Base-by-base conservation (phyloP, 2,113 vertebrate species). In the Phoxinus phoxinus region DNA sequence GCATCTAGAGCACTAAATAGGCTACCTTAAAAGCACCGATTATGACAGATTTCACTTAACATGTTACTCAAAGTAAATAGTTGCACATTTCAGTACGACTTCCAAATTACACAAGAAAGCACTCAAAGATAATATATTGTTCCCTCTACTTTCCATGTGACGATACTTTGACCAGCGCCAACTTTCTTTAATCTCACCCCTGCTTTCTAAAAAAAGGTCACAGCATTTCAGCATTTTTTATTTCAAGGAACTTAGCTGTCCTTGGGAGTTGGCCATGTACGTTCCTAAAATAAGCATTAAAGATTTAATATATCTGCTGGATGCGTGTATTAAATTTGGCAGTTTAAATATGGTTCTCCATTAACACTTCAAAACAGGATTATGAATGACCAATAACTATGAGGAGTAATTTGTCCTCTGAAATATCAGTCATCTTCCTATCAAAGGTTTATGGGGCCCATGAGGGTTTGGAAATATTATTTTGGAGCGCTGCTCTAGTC, bases 291-390 rank as follows among this genome's bases (percentile, higher is more conserved):
- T 56, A 78, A 86, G 46, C 56, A 63, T 23, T 46, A 72, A 63
- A 92, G 90, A 93, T 91, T 91, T 90, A 92, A 86, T 89, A 89
- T 86, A 82, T 79, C 88, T 87, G 86, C 83, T 90, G 86, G 73
- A 88, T 90, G 79, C 86, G 71, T 90, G 88, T 90, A 87, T 94
- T 92, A 91, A 91, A 92, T 87, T 27, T 87, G 86, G 86, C 90
- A 91, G 85, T 85, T 92, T 90, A 88, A 93, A 91, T 89, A 90
- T 25, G 80, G 86, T 88, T 87, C 63, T 86, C 81, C 87, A 90
- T 92, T 93, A 92, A 91, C 89, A 80, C 88, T 88, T 91, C 85
- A 72, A 76, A 86, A 90, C 89, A 86, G 88, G 86, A 92, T 89
- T 90, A 90, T 92, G 87, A 92, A 91, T 93, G 90, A 90, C 56